Conservation (phyloP, 2,797 vertebrate genomes). For the Artibeus lituratus region DNA sequence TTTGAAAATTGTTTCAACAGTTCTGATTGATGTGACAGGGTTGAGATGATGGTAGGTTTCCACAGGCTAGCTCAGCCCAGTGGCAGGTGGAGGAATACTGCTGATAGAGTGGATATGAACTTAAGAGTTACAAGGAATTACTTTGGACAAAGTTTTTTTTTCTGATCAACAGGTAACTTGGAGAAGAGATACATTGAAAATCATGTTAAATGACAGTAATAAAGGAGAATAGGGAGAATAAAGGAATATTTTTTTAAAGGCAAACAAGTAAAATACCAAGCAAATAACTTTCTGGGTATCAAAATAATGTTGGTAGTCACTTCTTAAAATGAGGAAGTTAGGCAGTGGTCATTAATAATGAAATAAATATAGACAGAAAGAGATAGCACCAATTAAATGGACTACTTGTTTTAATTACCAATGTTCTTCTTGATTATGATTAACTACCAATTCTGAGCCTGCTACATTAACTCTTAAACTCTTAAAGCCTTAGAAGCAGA, state of each 20-base stretch:
- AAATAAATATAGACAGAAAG: conserved; percentile 20
- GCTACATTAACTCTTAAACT: not conserved
- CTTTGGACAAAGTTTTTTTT: not conserved
- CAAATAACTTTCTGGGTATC: not conserved
- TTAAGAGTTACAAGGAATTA: not conserved
- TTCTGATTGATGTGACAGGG: conserved; percentile 50
- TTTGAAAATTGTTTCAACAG: conserved; percentile 44
- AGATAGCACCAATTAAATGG: not conserved
- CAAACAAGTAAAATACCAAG: not conserved
- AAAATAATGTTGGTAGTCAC: not conserved
- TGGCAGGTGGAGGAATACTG: not conserved
- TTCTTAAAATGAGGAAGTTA: not conserved
- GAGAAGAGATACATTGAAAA: not conserved
- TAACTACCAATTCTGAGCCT: conserved; percentile 13
- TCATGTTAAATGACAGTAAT: not conserved
- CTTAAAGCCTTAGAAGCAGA: not conserved
- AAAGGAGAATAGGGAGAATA: not conserved
- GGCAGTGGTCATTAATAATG: not conserved
- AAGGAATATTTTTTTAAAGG: not conserved
- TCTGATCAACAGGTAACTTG: conserved; percentile 1
- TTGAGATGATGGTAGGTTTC: not conserved
- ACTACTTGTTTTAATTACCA: conserved; percentile 25
- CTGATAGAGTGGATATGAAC: not conserved
- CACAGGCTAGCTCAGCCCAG: conserved; percentile 28
- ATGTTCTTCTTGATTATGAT: not conserved